Conservation (phyloP, 2,113 vertebrate genomes). For the Crotalus helleri region DNA sequence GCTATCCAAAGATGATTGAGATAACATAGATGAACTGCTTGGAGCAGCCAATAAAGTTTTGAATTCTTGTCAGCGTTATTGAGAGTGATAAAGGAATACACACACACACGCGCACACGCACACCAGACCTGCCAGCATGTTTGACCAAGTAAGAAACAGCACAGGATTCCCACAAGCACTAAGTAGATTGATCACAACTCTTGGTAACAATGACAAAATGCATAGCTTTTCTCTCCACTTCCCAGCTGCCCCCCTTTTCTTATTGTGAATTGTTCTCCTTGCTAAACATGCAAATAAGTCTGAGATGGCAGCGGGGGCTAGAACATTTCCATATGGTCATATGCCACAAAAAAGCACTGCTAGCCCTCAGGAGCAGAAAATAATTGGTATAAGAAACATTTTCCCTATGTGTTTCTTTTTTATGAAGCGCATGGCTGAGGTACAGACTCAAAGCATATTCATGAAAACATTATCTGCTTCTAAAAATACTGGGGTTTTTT, state of each 20-base stretch:
- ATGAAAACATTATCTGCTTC: not conserved
- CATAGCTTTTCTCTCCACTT: not conserved
- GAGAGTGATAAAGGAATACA: not conserved
- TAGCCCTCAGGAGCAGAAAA: not conserved
- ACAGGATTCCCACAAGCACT: not conserved
- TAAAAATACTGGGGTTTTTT: not conserved
- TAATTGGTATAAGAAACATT: not conserved
- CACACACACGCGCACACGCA: not conserved
- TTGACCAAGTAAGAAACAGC: not conserved
- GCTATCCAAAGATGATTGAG: not conserved
- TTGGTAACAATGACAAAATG: not conserved
- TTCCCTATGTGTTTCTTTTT: not conserved
- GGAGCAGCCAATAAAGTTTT: not conserved
- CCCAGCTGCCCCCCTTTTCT: not conserved
- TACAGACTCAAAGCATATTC: not conserved
- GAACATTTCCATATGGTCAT: not conserved
- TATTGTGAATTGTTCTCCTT: not conserved
- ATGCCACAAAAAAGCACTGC: not conserved
- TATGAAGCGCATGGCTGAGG: not conserved
- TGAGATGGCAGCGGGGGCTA: not conserved
- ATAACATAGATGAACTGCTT: not conserved
- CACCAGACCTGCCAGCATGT: not conserved
- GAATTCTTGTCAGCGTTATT: not conserved
- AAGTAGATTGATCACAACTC: not conserved
- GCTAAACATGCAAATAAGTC: not conserved